Evolutionary conservation across 2,888 invertebrate genomes (phyloP), one percentile per base, ranked within the genome.

Genomic region (Apodemia zela): DNA sequence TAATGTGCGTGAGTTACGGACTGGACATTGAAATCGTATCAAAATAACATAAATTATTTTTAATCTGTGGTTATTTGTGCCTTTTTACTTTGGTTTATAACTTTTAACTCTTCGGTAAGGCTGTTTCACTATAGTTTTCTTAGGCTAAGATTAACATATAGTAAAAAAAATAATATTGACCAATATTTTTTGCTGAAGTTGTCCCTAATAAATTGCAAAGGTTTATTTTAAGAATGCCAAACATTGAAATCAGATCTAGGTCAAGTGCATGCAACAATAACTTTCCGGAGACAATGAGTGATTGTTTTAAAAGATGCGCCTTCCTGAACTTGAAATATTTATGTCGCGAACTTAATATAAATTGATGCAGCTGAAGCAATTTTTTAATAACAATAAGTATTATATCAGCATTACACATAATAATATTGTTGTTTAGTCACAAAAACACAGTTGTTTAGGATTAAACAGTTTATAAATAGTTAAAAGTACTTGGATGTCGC

Each of bases 1-100:
- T 80, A 77, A 61, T 71, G 76, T 79, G 81, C 79, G 83, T 68
- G 81, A 84, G 82, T 82, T 72, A 64, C 62, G 64, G 62, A 64
- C 66, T 63, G 65, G 60, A 63, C 61, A 61, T 57, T 57, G 29
- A 25, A 57, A 57, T 15, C 54, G 54, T 63, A 65, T 66, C 64
- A 65, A 62, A 62, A 58, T 57, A 57, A 45, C 47, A 63, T 59
- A 57, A 59, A 58, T 51, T 62, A 62, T 67, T 65, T 67, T 65
- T 67, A 65, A 65, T 67, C 72, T 71, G 72, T 72, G 71, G 66
- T 68, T 66, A 68, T 66, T 67, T 67, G 65, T 69, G 69, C 38
- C 57, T 61, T 49, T 57, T 57, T 29, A 57, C 2, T 15, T 57
- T 29, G 51, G 17, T 47, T 51, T 51, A 21, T 57, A 57, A 57